These are phyloP conservation scores for Harpagoxenus sublaevis DNA, from an alignment of 2,888 invertebrate species.

Conservation along the genomic window DNA sequence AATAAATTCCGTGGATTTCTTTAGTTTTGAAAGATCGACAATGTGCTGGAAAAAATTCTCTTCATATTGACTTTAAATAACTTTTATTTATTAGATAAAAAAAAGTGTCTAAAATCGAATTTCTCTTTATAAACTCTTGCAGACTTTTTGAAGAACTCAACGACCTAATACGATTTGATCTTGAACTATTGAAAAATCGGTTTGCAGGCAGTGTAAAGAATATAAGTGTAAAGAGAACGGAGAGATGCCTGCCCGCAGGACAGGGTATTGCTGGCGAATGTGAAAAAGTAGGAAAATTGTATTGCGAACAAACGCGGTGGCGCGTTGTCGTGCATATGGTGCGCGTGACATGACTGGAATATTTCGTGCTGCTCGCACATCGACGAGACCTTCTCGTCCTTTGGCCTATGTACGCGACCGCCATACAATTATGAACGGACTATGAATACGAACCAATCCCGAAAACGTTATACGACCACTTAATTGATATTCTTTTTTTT, in stretches of 20 bases:
- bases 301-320: constrained; percentile 65
- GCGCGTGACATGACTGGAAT: constrained; percentile 68
- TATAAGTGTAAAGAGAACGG: constrained; percentile 4
- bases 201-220: not conserved
- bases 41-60: not conserved
- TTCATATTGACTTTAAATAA: not conserved
- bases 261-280: constrained; percentile 17
- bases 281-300: constrained; percentile 66
- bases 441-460: constrained; percentile 41
- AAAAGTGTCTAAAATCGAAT: not conserved
- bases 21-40: not conserved
- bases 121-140: not conserved
- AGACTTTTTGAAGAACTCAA: not conserved
- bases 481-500: not conserved
- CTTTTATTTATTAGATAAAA: not conserved
- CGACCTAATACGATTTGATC: not conserved
- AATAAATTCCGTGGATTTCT: not conserved
- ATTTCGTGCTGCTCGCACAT: constrained; percentile 40
- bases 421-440: constrained; percentile 47
- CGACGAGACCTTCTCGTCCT: constrained; percentile 30
- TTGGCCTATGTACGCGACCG: constrained; percentile 51
- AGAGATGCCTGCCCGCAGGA: constrained; percentile 25
- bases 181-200: constrained; percentile 3
- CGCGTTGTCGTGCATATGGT: constrained; percentile 67
- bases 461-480: constrained; percentile 14